A percentile compares a stretch with the other conserved stretches of the same genome.
Evolutionary conservation across 2,888 invertebrate genomes (phyloP).

Genomic region (Margaritifera margaritifera): DNA sequence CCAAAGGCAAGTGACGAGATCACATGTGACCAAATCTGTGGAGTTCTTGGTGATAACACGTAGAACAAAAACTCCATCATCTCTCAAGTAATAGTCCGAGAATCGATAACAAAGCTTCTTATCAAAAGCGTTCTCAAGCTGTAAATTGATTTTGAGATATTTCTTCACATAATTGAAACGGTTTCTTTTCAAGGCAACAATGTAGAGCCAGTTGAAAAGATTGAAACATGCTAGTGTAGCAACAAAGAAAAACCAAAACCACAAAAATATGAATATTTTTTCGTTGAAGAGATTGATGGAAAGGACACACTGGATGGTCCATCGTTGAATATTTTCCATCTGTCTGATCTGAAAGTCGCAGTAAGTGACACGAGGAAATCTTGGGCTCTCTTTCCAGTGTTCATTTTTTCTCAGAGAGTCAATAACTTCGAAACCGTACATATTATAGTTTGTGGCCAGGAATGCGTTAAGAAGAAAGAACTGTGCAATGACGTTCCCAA

Average conservation of each 20-base stretch:
- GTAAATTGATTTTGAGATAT: conserved; percentile 56
- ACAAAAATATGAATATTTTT: conserved; percentile 64
- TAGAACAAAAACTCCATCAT: conserved; percentile 64
- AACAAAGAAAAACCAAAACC: conserved; percentile 64
- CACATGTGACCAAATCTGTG: conserved; percentile 60
- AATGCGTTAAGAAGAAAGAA: conserved; percentile 67
- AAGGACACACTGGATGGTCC: conserved; percentile 62
- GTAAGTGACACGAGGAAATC: conserved; percentile 60
- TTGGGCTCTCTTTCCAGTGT: conserved; percentile 51
- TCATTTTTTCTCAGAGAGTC: conserved; percentile 37
- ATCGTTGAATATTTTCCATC: conserved; percentile 59
- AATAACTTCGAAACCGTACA: conserved; percentile 64
- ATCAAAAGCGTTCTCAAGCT: conserved; percentile 54
- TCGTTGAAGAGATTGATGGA: conserved; percentile 66
- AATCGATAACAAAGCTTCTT: conserved; percentile 55
- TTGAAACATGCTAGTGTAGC: conserved; percentile 49
- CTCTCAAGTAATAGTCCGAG: conserved; percentile 58
- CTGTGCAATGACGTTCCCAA: conserved; percentile 66
- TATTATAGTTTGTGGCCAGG: conserved; percentile 59
- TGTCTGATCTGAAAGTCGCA: conserved; percentile 66
- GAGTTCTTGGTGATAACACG: conserved; percentile 58
- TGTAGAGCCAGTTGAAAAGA: conserved; percentile 53
- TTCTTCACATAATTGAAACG: conserved; percentile 56
- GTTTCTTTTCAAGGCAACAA: conserved; percentile 49
- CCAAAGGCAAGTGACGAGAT: conserved; percentile 58